Evolutionary conservation across 2,113 vertebrate species (phyloP), one percentile per base, ranked within the genome.

Genomic region (Centrocercus urophasianus): DNA sequence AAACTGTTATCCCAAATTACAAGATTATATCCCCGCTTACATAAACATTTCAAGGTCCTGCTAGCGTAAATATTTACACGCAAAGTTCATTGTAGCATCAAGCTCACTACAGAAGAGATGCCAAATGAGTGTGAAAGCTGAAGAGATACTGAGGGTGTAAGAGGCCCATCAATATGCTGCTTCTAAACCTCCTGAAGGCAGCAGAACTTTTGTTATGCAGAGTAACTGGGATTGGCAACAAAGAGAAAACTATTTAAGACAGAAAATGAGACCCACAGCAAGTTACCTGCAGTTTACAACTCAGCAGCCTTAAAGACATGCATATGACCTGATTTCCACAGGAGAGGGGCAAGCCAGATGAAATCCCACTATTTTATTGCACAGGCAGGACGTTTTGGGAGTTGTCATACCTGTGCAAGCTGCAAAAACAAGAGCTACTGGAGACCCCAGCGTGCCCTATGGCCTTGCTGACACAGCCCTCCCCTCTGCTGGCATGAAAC

Each of bases 1-100:
- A 96, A 96, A 95, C 80, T 96, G 94, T 93, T 91, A 86, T 63
- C 56, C 82, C 70, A 92, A 96, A 96, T 96, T 95, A 95, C 72
- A 65, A 93, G 93, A 96, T 95, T 94, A 93, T 54, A 83, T 40
- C 88, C 94, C 42, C 70, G 25, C 54, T 96, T 93, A 88, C 16
- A 72, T 86, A 94, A 94, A 95, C 91, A 93, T 50, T 86, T 88
- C 91, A 93, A 90, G 92, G 91, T 94, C 88, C 83, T 72, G 52
- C 80, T 88, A 54, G 66, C 0, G 9, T 57, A 95, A 97, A 94
- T 86, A 88, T 95, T 94, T 95, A 95, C 93, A 93, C 93, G 81
- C 25, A 75, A 94, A 94, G 95, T 94, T 93, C 80, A 76, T 69
- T 89, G 93, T 50, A 96, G 92, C 86, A 96, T 95, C 90, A 65